A percentile compares a stretch with the other conserved stretches of the same genome.
Evolutionary conservation across 2,113 vertebrate genomes (phyloP).

Genomic region (Corydoras sp.): DNA sequence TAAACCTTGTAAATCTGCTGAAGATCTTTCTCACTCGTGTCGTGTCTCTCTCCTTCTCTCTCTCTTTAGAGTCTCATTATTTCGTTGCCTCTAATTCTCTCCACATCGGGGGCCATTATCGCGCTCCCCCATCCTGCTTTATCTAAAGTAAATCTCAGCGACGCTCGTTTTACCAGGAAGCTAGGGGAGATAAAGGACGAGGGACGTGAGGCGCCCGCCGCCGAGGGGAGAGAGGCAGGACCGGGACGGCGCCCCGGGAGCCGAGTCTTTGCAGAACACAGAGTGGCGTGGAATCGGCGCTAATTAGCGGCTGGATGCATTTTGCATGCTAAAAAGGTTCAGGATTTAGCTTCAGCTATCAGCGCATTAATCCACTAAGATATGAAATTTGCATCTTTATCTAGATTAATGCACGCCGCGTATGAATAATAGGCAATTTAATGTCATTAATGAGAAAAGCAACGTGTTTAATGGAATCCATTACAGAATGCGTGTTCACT

Average conservation of each 20-base stretch:
- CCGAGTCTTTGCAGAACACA: not conserved
- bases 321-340: not conserved
- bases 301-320: constrained; percentile 15
- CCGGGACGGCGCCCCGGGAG: not conserved
- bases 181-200: not conserved
- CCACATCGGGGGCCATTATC: not conserved
- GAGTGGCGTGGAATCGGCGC: constrained; percentile 13
- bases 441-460: not conserved
- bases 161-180: not conserved
- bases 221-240: not conserved
- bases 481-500: not conserved
- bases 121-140: not conserved
- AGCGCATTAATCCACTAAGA: not conserved
- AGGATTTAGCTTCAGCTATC: not conserved
- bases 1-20: not conserved
- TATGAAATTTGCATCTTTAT: not conserved
- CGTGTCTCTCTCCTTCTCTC: no score
- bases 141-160: constrained; percentile 11
- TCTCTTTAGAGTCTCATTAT: not conserved
- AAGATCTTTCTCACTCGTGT: not conserved
- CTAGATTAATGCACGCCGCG: not conserved
- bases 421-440: not conserved
- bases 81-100: not conserved
- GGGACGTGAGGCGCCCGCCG: no score
- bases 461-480: not conserved